Evolutionary conservation across 1,140 invertebrate genomes (phyloP), one percentile per base, ranked within the genome.

Genomic region (Maniola jurtina): DNA sequence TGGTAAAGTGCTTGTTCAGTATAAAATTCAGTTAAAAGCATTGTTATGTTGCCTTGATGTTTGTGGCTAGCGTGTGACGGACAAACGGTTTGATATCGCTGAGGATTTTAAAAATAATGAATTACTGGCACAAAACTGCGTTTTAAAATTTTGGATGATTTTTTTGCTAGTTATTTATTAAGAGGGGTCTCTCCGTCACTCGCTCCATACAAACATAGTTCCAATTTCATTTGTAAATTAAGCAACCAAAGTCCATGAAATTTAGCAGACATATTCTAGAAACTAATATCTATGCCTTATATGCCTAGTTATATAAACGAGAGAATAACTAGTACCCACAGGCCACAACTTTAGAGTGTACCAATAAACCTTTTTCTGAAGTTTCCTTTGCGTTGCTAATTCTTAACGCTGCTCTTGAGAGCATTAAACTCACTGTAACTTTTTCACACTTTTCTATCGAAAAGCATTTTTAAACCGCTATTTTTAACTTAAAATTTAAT

Each of bases 311-410:
- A n/a, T n/a, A n/a, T n/a, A n/a, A n/a, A n/a, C n/a, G n/a, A n/a
- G n/a, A n/a, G n/a, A 45, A 45, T 45, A 45, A 45, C 13, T 11
- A 45, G 42, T 45, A 45, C 42, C 42, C 9, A 45, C 38, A 25
- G 25, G 25, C 6, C 38, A 11, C 42, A 45, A 45, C 0, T 45
- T 50, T 25, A 6, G 3, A 25, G 14, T 52, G 14, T 38, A 15
- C 60, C n/a, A 61, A 61, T 61, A 52, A 61, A 61, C 25, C 59
- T 61, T 50, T 36, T 61, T 16, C 14, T 45, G 13, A 13, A 59
- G 33, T 57, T 61, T 61, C 52, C 59, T 67, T 55, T 55, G 52
- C 33, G 34, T 57, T 55, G 38, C 59, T 61, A 67, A 67, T 61
- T 61, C 59, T 38, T 63, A 55, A 63, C 40, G 61, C 15, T 25